Evolutionary conservation across 2,113 vertebrate species (phyloP).

Genomic region (Hemibagrus wyckioides): DNA sequence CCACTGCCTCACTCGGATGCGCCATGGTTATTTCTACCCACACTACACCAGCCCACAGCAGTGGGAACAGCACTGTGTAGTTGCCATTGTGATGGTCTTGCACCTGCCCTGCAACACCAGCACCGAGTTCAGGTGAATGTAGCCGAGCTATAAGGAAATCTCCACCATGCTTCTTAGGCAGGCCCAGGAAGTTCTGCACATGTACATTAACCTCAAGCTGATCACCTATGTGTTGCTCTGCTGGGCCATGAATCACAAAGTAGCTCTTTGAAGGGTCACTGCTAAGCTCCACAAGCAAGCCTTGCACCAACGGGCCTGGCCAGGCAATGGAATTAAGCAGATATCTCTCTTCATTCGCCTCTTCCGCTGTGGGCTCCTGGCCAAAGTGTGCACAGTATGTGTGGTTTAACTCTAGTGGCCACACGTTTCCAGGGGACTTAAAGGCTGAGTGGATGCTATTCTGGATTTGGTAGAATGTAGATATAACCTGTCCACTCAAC

Average conservation of each 20-base stretch:
- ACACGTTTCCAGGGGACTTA: slow-evolving; percentile 25
- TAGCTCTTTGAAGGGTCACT: slow-evolving; percentile 84
- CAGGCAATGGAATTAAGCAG: slow-evolving; percentile 81
- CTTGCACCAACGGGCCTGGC: slow-evolving; percentile 69
- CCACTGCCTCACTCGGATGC: slow-evolving; percentile 88
- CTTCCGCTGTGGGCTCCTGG: slow-evolving; percentile 77
- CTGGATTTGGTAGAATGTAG: slow-evolving; percentile 60
- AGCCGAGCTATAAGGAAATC: slow-evolving; percentile 90
- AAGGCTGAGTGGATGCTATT: slow-evolving; percentile 66
- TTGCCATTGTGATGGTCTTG: slow-evolving; percentile 86
- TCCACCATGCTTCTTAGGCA: slow-evolving; percentile 87
- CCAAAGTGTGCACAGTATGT: slow-evolving; percentile 80
- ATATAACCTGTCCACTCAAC: slow-evolving; percentile 70
- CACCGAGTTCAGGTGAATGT: slow-evolving; percentile 81
- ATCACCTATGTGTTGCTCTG: slow-evolving; percentile 79
- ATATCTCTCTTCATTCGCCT: slow-evolving; percentile 79
- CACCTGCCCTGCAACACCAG: slow-evolving; percentile 83
- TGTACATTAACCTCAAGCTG: slow-evolving; percentile 84
- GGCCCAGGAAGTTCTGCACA: slow-evolving; percentile 86
- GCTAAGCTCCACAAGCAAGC: slow-evolving; percentile 72
- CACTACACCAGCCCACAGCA: slow-evolving; percentile 86
- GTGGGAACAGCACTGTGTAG: slow-evolving; percentile 84
- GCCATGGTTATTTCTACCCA: slow-evolving; percentile 86
- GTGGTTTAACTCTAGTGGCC: slow-evolving; percentile 65
- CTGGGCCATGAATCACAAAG: slow-evolving; percentile 77